Conservation (phyloP, 1,140 invertebrate species). For the Drosophila bocki region DNA sequence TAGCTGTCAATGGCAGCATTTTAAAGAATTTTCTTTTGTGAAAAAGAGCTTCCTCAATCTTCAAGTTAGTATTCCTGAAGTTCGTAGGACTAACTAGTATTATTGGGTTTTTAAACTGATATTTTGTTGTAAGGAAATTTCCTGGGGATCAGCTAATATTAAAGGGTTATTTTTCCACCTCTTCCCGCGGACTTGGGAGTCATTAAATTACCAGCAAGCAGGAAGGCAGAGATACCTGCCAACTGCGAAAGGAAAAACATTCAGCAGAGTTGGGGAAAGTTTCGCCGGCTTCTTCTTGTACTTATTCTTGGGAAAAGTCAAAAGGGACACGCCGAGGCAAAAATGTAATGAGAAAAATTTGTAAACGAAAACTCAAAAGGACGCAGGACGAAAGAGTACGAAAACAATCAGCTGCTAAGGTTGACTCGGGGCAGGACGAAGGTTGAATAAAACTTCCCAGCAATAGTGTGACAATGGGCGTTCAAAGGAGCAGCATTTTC, state of each 20-base stretch:
- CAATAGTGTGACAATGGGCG: slow-evolving; percentile 68
- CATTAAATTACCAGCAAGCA: slow-evolving; percentile 70
- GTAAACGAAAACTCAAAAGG: slow-evolving; percentile 24
- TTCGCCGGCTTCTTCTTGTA: slow-evolving; percentile 19
- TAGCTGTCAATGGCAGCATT: slow-evolving; percentile 5
- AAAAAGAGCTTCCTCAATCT: background rate
- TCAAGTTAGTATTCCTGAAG: background rate
- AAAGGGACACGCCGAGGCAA: slow-evolving; percentile 43
- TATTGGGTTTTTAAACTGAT: background rate
- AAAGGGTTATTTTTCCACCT: background rate
- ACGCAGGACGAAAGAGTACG: slow-evolving; percentile 11
- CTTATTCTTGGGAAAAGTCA: slow-evolving; percentile 40
- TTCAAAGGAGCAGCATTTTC: slow-evolving; percentile 16
- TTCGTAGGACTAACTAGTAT: background rate
- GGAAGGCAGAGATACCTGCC: slow-evolving; percentile 17
- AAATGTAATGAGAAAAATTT: slow-evolving; percentile 80
- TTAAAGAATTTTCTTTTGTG: background rate
- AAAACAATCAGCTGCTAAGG: slow-evolving; percentile 54
- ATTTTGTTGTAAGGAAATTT: background rate
- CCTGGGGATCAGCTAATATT: background rate
- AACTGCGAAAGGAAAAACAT: slow-evolving; percentile 21
- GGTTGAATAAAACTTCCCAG: slow-evolving; percentile 55
- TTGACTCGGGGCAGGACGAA: slow-evolving; percentile 13
- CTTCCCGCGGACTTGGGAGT: slow-evolving; percentile 40
- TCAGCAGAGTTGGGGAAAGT: slow-evolving; percentile 28